Evolutionary conservation across 2,797 vertebrate genomes (phyloP), one percentile per base, ranked within the genome.

Genomic region (Falco columbarius): DNA sequence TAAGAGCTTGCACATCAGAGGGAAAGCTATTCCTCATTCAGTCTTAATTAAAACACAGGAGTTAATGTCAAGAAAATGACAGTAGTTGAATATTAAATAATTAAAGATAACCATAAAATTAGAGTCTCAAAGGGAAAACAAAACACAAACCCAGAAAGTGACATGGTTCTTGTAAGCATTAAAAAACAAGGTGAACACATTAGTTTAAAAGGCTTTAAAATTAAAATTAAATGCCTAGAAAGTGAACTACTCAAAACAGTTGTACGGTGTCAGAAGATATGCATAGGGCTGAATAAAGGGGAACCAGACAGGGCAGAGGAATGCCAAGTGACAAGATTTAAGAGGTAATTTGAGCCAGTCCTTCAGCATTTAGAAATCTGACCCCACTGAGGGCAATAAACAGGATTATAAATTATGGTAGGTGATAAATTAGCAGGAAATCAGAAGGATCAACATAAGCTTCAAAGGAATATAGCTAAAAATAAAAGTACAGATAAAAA

Each of bases 341-440:
- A 81, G 89, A 94, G 81, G 96, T 95, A 96, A 96, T 92, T 87
- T 90, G 96, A 97, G 56, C 63, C 81, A 88, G 74, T 88, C 87
- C 86, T 95, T 94, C 94, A 89, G 62, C 79, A 89, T 91, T 96
- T 82, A 75, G 95, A 96, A 96, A 97, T 74, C 94, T 83, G 87
- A 97, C 54, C 54, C 87, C 93, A 71, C 84, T 51, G 87, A 92
- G 92, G 56, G 91, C 92, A 95, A 93, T 95, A 96, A 96, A 95
- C 92, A 97, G 91, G 86, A 91, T 92, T 95, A 94, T 95, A 93
- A 96, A 93, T 96, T 91, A 94, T 51, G 65, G 75, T 85, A 93
- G 91, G 94, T 87, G 94, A 96, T 96, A 97, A 93, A 95, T 86
- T 94, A 95, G 40, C 84, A 96, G 94, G 95, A 95, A 96, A 96